Evolutionary conservation across 2,888 invertebrate species (phyloP).

Genomic region (Hermaeophaga mercurialis): DNA sequence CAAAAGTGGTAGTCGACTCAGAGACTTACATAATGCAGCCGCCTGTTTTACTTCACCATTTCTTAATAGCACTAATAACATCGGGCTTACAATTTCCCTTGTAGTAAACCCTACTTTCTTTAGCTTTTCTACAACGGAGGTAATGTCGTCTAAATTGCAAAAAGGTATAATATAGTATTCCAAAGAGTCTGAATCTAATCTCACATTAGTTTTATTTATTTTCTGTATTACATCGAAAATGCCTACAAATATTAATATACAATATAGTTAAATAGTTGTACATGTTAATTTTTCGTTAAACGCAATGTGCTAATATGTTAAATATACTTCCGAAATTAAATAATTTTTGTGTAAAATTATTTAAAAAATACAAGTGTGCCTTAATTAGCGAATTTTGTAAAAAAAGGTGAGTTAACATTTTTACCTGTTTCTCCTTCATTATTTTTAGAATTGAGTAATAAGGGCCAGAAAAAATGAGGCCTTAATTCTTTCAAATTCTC

Average conservation of each 20-base stretch:
- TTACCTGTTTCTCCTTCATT: constrained; percentile 63
- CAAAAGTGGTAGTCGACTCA: not conserved
- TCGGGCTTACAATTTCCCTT: constrained; percentile 57
- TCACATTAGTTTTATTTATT: constrained; percentile 62
- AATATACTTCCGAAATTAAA: no score
- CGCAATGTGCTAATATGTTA: no score
- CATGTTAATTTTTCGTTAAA: no score
- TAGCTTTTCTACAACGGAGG: constrained; percentile 61
- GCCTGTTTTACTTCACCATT: constrained; percentile 49
- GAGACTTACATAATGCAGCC: constrained; percentile 60
- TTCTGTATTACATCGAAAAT: constrained; percentile 61
- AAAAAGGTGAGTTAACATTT: no score
- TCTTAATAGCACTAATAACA: constrained; percentile 58
- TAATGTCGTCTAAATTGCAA: constrained; percentile 60
- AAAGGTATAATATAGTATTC: constrained; percentile 62
- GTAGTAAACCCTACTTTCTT: constrained; percentile 56
- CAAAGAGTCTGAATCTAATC: constrained; percentile 65
- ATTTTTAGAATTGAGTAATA: constrained; percentile 60
- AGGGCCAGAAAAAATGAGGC: constrained; percentile 72
- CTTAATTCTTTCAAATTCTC: constrained; percentile 52
- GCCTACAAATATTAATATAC: no score
- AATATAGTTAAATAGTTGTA: no score
- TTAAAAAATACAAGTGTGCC: no score
- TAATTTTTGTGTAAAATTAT: no score
- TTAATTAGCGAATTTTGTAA: no score